Conservation (phyloP, 1,140 invertebrate genomes). For the Rhagoletis pomonella region DNA sequence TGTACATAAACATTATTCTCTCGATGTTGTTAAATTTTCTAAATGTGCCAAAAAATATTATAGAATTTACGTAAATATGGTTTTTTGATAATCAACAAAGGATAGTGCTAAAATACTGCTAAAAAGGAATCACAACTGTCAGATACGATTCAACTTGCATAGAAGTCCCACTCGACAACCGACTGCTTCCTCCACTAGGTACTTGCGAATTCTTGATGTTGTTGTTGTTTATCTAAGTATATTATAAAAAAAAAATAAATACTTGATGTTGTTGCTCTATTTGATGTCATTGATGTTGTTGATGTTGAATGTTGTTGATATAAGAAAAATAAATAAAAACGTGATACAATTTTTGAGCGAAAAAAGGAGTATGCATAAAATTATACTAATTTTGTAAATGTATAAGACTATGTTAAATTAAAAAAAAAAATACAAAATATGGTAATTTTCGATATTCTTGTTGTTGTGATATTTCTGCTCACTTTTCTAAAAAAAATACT, state of each 20-base stretch:
- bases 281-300: slow-evolving; percentile 59
- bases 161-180: too few relatives aligned
- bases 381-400: not conserved
- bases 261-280: slow-evolving; percentile 62
- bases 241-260: slow-evolving; percentile 19
- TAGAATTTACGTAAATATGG: too few relatives aligned
- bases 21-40: too few relatives aligned
- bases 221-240: slow-evolving; percentile 65
- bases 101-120: too few relatives aligned
- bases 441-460: not conserved
- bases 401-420: not conserved
- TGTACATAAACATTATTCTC: too few relatives aligned
- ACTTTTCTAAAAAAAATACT: not conserved
- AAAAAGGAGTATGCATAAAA: not conserved
- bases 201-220: slow-evolving; percentile 69
- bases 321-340: not conserved
- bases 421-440: not conserved
- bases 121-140: too few relatives aligned
- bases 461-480: slow-evolving; percentile 1
- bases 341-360: not conserved
- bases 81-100: too few relatives aligned
- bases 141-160: too few relatives aligned
- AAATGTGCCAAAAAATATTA: too few relatives aligned
- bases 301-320: slow-evolving; percentile 39
- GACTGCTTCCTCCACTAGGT: slow-evolving; percentile 56